Evolutionary conservation across 2,888 invertebrate species (phyloP).

Genomic region (Lasioglossum lativentre): DNA sequence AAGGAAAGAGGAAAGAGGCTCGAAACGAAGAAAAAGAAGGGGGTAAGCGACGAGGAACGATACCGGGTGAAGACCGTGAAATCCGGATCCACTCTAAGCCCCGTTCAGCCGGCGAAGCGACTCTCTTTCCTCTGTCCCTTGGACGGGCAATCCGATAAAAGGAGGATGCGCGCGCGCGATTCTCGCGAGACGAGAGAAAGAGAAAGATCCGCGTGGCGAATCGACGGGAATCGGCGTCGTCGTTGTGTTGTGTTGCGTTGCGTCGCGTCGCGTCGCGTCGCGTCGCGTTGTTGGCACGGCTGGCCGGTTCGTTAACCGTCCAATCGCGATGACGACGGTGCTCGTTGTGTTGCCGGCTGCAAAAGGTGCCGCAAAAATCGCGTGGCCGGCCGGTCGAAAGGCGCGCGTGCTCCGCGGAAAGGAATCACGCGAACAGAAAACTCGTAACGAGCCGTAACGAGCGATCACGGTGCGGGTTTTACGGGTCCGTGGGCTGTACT

Average conservation of each 20-base stretch:
- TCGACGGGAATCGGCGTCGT: slow-evolving; percentile 47
- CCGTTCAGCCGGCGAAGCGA: slow-evolving; percentile 64
- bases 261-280: background rate
- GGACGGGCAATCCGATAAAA: slow-evolving; percentile 73
- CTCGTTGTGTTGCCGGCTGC: slow-evolving; percentile 39
- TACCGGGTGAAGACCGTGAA: slow-evolving; percentile 74
- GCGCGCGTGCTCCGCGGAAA: slow-evolving; percentile 26
- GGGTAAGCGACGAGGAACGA: slow-evolving; percentile 60
- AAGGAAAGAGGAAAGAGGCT: slow-evolving; percentile 53
- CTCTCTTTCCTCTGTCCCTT: slow-evolving; percentile 52
- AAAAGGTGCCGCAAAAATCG: slow-evolving; percentile 68
- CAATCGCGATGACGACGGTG: slow-evolving; percentile 68
- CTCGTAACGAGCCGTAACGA: slow-evolving; percentile 16
- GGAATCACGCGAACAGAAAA: slow-evolving; percentile 19
- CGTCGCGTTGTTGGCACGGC: slow-evolving; percentile 37
- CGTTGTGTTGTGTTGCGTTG: slow-evolving; percentile 60
- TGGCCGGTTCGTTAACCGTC: slow-evolving; percentile 74
- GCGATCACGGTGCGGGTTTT: background rate
- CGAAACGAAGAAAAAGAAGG: slow-evolving; percentile 32
- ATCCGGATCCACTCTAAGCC: slow-evolving; percentile 72
- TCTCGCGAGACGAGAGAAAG: slow-evolving; percentile 65
- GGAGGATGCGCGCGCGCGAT: slow-evolving; percentile 69
- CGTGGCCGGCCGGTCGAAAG: slow-evolving; percentile 21
- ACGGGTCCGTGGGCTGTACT: background rate
- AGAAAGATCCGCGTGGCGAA: slow-evolving; percentile 72